A percentile compares a stretch with the other conserved stretches of the same genome.
phyloP scores from a whole-genome alignment of 2,113 vertebrate genomes.

The Channa maculata region DNA sequence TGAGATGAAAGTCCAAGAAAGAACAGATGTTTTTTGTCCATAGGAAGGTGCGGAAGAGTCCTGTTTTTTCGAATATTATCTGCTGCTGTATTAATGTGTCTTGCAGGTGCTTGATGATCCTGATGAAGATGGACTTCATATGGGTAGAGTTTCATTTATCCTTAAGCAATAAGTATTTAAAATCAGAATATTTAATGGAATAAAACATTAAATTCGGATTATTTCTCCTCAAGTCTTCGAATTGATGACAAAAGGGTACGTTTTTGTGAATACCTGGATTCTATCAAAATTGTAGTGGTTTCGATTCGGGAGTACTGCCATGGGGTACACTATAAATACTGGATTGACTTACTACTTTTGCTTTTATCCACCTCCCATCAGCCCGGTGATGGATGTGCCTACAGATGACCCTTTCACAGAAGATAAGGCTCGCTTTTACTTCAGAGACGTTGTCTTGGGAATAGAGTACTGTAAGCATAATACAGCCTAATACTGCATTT shows the following conservation, averaged over 20 bases:
- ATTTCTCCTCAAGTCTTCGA: constrained; percentile 91
- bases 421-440: constrained; percentile 91
- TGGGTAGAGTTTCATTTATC: constrained; percentile 84
- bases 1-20: too few species aligned
- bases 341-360: not conserved
- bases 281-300: not conserved
- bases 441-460: constrained; percentile 92
- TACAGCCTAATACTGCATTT: too few species aligned
- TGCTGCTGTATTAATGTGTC: not conserved
- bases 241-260: constrained; percentile 94
- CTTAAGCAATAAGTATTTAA: not conserved
- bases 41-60: too few species aligned
- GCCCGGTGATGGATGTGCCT: constrained; percentile 97
- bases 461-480: constrained; percentile 93
- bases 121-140: constrained; percentile 93
- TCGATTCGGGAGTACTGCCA: not conserved
- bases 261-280: constrained; percentile 44
- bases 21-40: too few species aligned
- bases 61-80: too few species aligned
- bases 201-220: constrained; percentile 36
- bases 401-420: constrained; percentile 89
- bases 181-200: not conserved
- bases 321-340: not conserved
- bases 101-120: constrained; percentile 96
- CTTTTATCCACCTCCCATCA: constrained; percentile 52